These are phyloP conservation scores for Sycophila sp. DNA, from an alignment of 1,140 invertebrate species.

Conservation along the genomic window DNA sequence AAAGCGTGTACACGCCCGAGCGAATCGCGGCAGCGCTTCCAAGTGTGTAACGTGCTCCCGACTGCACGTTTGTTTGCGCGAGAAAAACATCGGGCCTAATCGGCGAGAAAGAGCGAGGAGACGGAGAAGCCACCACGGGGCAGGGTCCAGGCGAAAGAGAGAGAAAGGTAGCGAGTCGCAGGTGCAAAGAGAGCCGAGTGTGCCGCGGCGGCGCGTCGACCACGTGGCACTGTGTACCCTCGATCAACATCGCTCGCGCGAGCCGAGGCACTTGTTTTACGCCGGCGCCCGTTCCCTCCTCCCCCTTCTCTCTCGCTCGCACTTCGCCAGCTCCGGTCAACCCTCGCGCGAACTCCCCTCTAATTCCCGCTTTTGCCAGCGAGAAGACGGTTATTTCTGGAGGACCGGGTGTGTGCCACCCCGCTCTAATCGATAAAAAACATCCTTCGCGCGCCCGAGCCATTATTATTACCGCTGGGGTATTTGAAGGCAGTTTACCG, in stretches of 20 bases:
- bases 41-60: no score
- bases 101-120: not conserved
- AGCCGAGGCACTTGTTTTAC: conserved; percentile 7
- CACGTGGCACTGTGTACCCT: conserved; percentile 30
- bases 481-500: not conserved
- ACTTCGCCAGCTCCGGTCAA: not conserved
- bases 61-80: not conserved
- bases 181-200: not conserved
- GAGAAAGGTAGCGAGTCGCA: not conserved
- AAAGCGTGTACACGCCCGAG: no score
- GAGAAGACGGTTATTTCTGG: not conserved
- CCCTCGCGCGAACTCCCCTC: not conserved
- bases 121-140: no score
- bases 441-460: not conserved
- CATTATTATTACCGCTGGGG: not conserved
- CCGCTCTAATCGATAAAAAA: conserved; percentile 7
- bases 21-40: no score
- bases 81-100: not conserved
- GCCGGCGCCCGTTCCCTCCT: conserved; percentile 19
- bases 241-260: conserved; percentile 19
- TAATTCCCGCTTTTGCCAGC: not conserved
- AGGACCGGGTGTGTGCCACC: no score
- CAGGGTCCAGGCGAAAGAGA: no score
- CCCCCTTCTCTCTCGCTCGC: not conserved
- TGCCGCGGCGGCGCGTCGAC: not conserved